Conservation (phyloP, 2,888 invertebrate genomes). For the Lasius platythorax region DNA sequence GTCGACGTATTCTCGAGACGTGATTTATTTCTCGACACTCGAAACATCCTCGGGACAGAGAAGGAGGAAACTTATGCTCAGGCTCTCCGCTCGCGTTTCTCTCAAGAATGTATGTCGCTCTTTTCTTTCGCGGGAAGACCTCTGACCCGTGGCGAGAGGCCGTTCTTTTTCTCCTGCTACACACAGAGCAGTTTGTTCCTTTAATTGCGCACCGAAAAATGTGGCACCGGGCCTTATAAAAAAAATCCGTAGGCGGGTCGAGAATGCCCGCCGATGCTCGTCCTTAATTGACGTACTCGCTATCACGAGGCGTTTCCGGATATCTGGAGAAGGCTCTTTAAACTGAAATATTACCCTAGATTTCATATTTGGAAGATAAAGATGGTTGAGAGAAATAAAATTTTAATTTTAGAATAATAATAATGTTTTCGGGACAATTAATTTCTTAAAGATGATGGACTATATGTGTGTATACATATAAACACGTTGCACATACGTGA, state of each 20-base stretch:
- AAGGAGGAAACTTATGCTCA: not conserved
- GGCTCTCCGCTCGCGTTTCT: conserved; percentile 56
- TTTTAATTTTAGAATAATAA: not conserved
- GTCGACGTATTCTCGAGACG: not conserved
- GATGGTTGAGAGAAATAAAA: not conserved
- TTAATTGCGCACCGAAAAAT: conserved; percentile 69
- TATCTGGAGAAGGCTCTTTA: conserved; percentile 20
- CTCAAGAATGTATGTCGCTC: conserved; percentile 63
- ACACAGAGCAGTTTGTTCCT: conserved; percentile 69
- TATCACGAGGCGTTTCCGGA: conserved; percentile 74
- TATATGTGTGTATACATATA: not conserved
- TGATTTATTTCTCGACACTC: conserved; percentile 46
- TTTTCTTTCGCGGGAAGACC: conserved; percentile 59
- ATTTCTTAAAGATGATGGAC: not conserved
- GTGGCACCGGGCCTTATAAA: conserved; percentile 59
- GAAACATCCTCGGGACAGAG: conserved; percentile 23
- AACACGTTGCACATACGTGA: not conserved
- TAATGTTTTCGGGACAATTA: not conserved
- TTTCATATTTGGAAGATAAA: not conserved
- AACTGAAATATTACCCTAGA: not conserved
- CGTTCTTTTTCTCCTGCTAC: conserved; percentile 53
- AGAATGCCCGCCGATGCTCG: conserved; percentile 54
- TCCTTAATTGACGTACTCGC: conserved; percentile 81
- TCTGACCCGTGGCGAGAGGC: conserved; percentile 60
- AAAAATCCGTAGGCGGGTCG: conserved; percentile 54